Evolutionary conservation across 2,113 vertebrate genomes (phyloP), one percentile per base, ranked within the genome.

Genomic region (Sceloporus undulatus): DNA sequence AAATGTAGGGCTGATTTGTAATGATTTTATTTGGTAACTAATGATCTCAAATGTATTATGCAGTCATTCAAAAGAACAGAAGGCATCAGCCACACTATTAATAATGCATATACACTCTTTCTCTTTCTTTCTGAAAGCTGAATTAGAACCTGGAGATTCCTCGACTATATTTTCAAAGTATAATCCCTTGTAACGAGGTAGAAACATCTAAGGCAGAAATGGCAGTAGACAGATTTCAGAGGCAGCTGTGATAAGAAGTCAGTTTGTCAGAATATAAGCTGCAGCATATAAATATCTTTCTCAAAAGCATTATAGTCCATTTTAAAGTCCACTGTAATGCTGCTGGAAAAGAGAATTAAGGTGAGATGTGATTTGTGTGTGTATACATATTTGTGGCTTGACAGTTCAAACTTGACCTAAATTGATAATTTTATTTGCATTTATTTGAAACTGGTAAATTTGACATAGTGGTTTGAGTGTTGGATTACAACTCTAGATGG

Each of bases 191-290:
- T 89, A 91, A 95, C 92, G 87, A 89, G 88, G 87, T 74, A 92
- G 85, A 89, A 95, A 94, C 85, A 93, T 94, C 87, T 80, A 87
- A 92, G 89, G 85, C 82, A 29, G 91, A 27, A 65, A 86, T 85
- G 71, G 78, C 79, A 93, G 78, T 9, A 85, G 92, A n/a, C 82
- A 92, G 92, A 89, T 91, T 91, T 92, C 80, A 87, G 92, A 94
- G 91, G 87, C 88, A 79, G 86, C 90, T 87, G 90, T 77, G 93
- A 94, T 94, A 94, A 92, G 94, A 88, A 93, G 91, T 91, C 79
- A 81, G 91, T 42, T 92, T 85, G 62, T 90, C 88, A 77, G 89
- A 89, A 85, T 90, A 86, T 1, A 38, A 88, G 74, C 80, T 83
- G 80, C n/a, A 29, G 27, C 42, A 52, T 77, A 83, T 88, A 68